phyloP scores from a whole-genome alignment of 2,888 invertebrate genomes.

The Ophioninae sp. region DNA sequence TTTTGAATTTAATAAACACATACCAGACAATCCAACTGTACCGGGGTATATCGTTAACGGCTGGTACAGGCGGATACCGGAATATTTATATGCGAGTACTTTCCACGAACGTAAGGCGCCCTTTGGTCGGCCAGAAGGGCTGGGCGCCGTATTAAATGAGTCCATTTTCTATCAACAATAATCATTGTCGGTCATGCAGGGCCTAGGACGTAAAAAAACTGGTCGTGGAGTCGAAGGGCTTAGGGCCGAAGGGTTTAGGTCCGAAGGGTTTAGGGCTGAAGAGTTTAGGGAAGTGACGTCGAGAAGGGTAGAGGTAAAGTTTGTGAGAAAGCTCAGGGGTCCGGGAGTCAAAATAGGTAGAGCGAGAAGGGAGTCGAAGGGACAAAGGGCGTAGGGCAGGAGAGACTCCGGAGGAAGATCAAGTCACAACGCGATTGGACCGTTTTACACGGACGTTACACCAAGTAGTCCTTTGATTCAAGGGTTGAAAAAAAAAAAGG shows the following conservation, averaged over 20 bases:
- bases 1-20: slow-evolving; percentile 76
- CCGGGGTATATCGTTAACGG: slow-evolving; percentile 4
- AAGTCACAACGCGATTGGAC: no score
- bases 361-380: no score
- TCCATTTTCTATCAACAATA: not conserved
- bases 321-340: no score
- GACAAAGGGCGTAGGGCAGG: no score
- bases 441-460: no score
- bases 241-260: not conserved
- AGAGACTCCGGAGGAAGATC: no score
- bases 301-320: no score
- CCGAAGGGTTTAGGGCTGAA: no score
- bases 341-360: no score
- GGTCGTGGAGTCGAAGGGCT: not conserved
- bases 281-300: no score
- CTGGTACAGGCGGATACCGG: slow-evolving; percentile 1
- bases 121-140: not conserved
- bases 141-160: slow-evolving; percentile 2
- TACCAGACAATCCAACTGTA: slow-evolving; percentile 65
- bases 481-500: no score
- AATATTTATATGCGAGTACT: slow-evolving; percentile 2
- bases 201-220: not conserved
- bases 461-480: no score
- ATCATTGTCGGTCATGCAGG: not conserved
- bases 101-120: not conserved